Evolutionary conservation across 2,888 invertebrate species (phyloP).

Genomic region (Schizotus pectinicornis): DNA sequence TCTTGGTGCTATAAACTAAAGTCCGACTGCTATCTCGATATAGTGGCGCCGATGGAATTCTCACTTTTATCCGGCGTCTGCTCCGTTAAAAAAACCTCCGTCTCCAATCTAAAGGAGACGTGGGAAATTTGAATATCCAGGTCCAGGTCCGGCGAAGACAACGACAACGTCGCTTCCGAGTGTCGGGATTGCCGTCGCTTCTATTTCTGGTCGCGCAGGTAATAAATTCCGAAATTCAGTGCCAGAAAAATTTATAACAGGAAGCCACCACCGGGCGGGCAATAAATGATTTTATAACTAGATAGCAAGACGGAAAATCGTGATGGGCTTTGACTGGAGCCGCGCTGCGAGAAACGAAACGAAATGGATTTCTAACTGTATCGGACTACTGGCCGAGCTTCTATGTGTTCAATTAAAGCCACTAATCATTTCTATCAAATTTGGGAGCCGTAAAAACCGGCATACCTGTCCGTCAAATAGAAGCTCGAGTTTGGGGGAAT

Average conservation of each 20-base stretch:
- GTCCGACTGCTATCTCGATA: conserved; percentile 47
- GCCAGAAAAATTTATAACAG: conserved; percentile 16
- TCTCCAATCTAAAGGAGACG: conserved; percentile 6
- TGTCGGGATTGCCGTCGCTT: background rate
- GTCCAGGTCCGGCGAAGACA: conserved; percentile 16
- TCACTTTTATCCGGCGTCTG: conserved; percentile 43
- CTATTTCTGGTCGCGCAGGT: conserved; percentile 8
- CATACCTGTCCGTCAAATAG: conserved; percentile 5
- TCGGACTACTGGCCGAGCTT: no score
- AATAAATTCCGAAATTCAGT: conserved; percentile 15
- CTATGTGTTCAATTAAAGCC: conserved; percentile 4
- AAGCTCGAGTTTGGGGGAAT: background rate
- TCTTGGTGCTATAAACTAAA: conserved; percentile 47
- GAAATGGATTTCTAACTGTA: background rate
- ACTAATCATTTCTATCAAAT: conserved; percentile 8
- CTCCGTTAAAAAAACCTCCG: conserved; percentile 17
- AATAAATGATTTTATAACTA: conserved; percentile 24
- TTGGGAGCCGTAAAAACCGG: background rate
- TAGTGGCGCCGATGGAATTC: conserved; percentile 50
- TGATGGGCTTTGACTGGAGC: background rate
- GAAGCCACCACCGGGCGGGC: conserved; percentile 7
- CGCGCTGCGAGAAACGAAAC: background rate
- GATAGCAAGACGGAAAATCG: background rate
- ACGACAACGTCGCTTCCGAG: conserved; percentile 6
- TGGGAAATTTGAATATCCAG: conserved; percentile 22